phyloP scores from a whole-genome alignment of 2,797 vertebrate genomes.

The Sebastes vulpes region DNA sequence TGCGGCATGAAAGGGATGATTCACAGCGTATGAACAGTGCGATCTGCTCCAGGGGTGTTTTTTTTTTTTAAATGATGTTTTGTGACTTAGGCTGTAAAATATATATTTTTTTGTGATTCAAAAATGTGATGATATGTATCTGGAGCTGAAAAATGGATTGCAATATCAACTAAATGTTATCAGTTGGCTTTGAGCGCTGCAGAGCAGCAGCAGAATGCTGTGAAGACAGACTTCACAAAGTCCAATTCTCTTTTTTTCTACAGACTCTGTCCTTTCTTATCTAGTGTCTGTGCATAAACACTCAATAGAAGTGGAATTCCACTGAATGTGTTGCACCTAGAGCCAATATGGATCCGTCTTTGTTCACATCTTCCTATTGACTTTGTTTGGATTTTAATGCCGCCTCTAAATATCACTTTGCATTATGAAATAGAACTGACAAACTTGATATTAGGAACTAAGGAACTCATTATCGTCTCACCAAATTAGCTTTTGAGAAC shows the following conservation, averaged over 20 bases:
- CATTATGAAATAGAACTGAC: background rate
- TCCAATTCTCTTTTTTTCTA: background rate
- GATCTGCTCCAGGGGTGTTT: background rate
- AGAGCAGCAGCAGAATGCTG: background rate
- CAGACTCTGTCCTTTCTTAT: background rate
- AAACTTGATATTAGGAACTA: background rate
- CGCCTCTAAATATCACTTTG: background rate
- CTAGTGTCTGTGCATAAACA: background rate
- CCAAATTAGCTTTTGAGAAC: background rate
- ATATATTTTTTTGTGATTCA: background rate
- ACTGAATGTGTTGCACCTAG: background rate
- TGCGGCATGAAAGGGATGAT: background rate
- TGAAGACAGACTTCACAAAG: background rate
- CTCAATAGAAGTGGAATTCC: background rate
- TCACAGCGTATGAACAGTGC: background rate
- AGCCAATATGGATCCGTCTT: background rate
- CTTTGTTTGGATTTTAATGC: background rate
- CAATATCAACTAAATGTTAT: slow-evolving; percentile 3
- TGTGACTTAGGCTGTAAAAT: background rate
- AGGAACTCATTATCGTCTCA: background rate
- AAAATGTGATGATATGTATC: background rate
- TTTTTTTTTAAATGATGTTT: background rate
- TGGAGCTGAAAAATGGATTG: background rate
- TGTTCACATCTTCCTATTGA: background rate
- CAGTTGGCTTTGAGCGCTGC: background rate